Evolutionary conservation across 1,140 invertebrate genomes (phyloP).

Genomic region (Phenacoccus solenopsis): DNA sequence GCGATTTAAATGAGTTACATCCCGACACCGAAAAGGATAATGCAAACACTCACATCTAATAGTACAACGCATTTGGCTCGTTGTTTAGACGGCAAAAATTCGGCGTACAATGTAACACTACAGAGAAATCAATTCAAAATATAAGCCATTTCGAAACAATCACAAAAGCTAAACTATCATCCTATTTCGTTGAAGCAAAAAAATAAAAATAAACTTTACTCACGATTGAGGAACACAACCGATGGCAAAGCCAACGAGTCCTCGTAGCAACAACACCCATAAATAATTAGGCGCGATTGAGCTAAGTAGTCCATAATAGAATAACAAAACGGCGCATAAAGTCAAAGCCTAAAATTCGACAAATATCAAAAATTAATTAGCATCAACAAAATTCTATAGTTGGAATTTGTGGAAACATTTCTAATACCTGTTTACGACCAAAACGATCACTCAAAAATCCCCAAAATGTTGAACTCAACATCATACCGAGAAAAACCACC

Average conservation of each 20-base stretch:
- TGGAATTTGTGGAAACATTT: slow-evolving; percentile 12
- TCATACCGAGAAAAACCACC: slow-evolving; percentile 92
- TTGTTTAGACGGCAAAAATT: slow-evolving; percentile 86
- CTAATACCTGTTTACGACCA: slow-evolving; percentile 67
- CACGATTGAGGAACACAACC: slow-evolving; percentile 94
- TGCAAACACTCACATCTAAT: slow-evolving; percentile 62
- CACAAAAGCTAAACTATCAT: too few species aligned
- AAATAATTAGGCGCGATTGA: slow-evolving; percentile 81
- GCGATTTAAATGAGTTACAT: neutral
- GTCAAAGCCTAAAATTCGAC: slow-evolving; percentile 57
- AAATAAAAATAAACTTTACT: slow-evolving; percentile 38
- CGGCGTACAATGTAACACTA: slow-evolving; percentile 91
- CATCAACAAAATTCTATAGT: too few species aligned
- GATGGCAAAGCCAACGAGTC: slow-evolving; percentile 88
- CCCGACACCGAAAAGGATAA: neutral
- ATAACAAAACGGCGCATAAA: slow-evolving; percentile 73
- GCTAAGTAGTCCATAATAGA: slow-evolving; percentile 83
- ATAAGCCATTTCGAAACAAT: slow-evolving; percentile 25
- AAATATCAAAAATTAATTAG: slow-evolving; percentile 20
- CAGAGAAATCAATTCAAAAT: slow-evolving; percentile 26
- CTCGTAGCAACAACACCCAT: slow-evolving; percentile 79
- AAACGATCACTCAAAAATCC: slow-evolving; percentile 88
- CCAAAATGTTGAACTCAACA: slow-evolving; percentile 92
- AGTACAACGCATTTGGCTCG: slow-evolving; percentile 87
- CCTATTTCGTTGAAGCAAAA: slow-evolving; percentile 16